Conservation (phyloP, 2,113 vertebrate species). For the Macquaria australasica region DNA sequence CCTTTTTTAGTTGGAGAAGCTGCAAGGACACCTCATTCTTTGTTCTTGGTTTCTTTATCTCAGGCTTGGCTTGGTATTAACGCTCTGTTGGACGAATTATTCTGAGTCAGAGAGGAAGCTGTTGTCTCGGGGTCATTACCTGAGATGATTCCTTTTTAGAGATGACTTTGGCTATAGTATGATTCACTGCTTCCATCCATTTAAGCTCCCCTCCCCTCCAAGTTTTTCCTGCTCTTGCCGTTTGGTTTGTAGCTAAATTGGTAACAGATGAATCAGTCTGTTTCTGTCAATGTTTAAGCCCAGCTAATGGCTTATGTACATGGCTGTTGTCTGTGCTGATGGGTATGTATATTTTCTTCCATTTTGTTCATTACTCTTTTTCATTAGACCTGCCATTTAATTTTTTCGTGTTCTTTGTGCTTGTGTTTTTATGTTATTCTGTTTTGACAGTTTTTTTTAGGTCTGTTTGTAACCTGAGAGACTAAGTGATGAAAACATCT, state of each 20-base stretch:
- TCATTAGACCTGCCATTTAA: conserved; percentile 33
- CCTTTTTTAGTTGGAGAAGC: conserved; percentile 76
- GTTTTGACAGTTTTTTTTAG: conserved; percentile 29
- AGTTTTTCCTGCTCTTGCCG: conserved; percentile 40
- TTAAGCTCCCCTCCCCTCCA: conserved; percentile 39
- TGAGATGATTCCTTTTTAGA: conserved; percentile 76
- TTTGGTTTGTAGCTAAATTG: conserved; percentile 65
- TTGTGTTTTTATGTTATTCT: conserved; percentile 23
- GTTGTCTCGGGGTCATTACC: conserved; percentile 75
- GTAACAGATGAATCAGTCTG: conserved; percentile 74
- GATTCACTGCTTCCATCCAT: conserved; percentile 79
- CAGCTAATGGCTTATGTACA: conserved; percentile 71
- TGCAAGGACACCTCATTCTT: conserved; percentile 64
- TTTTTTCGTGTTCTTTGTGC: conserved; percentile 38
- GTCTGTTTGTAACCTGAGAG: conserved; percentile 15
- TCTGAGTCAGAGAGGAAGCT: conserved; percentile 74
- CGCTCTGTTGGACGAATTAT: conserved; percentile 75
- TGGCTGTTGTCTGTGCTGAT: conserved; percentile 65
- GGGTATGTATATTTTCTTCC: conserved; percentile 56
- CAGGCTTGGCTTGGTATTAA: conserved; percentile 66
- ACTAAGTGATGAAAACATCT: conserved; percentile 30
- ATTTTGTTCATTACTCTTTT: conserved; percentile 51
- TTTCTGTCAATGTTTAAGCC: conserved; percentile 78
- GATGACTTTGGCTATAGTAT: conserved; percentile 68
- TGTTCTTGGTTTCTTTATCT: conserved; percentile 56